Conservation (phyloP, 2,888 invertebrate genomes). For the Xestia ashworthii region DNA sequence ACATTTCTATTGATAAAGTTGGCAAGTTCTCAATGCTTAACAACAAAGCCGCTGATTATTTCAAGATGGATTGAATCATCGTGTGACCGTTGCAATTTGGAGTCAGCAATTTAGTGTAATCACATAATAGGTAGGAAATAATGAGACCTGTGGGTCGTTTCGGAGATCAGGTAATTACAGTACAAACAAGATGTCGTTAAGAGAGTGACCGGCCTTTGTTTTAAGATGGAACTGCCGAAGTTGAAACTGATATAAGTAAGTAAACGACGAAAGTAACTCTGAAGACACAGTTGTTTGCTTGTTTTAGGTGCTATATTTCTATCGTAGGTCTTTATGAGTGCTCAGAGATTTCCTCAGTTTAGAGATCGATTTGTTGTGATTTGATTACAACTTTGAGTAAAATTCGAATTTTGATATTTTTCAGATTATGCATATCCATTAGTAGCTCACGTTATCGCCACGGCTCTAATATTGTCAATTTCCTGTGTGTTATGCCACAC, state of each 20-base stretch:
- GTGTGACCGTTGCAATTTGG: slow-evolving; percentile 50
- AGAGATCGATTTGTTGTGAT: no score
- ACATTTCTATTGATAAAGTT: slow-evolving; percentile 60
- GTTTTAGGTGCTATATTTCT: not conserved
- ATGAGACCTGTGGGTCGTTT: slow-evolving; percentile 56
- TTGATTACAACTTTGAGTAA: not conserved
- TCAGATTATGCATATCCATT: not conserved
- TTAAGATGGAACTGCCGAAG: slow-evolving; percentile 21
- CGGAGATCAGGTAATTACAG: slow-evolving; percentile 54
- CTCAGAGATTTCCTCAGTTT: not conserved
- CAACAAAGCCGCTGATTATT: slow-evolving; percentile 46
- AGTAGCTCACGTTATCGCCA: not conserved
- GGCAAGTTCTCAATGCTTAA: slow-evolving; percentile 46
- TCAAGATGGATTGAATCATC: slow-evolving; percentile 54
- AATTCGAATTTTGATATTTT: not conserved
- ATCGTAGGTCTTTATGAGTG: no score
- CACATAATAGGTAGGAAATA: slow-evolving; percentile 54
- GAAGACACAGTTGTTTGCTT: slow-evolving; percentile 13
- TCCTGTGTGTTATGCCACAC: not conserved
- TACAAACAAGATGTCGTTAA: slow-evolving; percentile 57
- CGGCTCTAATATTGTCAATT: not conserved
- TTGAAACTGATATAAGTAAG: slow-evolving; percentile 25
- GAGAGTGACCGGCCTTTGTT: slow-evolving; percentile 38
- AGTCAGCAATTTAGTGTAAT: slow-evolving; percentile 55
- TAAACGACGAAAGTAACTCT: slow-evolving; percentile 4